Base-by-base conservation (phyloP, 2,888 invertebrate genomes). In the Drosophila seclusa region DNA sequence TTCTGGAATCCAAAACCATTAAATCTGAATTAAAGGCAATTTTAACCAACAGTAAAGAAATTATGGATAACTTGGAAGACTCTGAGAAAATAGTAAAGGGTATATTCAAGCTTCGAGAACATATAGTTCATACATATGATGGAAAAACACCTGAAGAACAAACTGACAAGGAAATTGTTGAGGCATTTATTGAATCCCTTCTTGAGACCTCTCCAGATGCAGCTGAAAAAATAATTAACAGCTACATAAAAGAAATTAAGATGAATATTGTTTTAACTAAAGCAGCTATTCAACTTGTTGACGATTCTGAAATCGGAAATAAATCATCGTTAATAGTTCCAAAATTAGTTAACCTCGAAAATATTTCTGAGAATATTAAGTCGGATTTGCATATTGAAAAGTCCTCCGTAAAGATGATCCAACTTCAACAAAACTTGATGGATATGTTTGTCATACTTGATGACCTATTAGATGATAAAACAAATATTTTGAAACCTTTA, bases 71-170 rank as follows among this genome's bases (percentile, higher is more conserved):
- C 40, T 45, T 78, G 1, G 13, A 72, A 16, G 76, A 80, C 48
- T 34, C 62, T 2, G 80, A 83, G 6, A 70, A 82, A 50, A 63
- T 86, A 13, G 55, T 75, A 5, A 91, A 90, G 65, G 73, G 83
- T 4, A 75, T 91, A 24, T 91, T 92, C 4, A 90, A 90, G 52
- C 68, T 92, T 2, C 75, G 84, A 59, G 89, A 91, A 49, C 91
- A 91, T 24, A 89, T 92, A 57, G 92, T 92, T 16, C 92, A 92
- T 13, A 92, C 92, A 0, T 91, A 91, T 48, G 91, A 92, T 57
- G 89, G 84, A 0, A 81, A 76, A 34, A 32, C 78, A 0, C 38
- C 54, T 2, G 75, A 80, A 4, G 80, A 89, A 1, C 61, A 63
- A 60, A 18, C 31, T 13, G 67, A 55, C 5, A 64, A 65, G 29